These are phyloP conservation scores for Eupithecia abbreviata DNA, from an alignment of 2,888 invertebrate species.

Conservation along the genomic window DNA sequence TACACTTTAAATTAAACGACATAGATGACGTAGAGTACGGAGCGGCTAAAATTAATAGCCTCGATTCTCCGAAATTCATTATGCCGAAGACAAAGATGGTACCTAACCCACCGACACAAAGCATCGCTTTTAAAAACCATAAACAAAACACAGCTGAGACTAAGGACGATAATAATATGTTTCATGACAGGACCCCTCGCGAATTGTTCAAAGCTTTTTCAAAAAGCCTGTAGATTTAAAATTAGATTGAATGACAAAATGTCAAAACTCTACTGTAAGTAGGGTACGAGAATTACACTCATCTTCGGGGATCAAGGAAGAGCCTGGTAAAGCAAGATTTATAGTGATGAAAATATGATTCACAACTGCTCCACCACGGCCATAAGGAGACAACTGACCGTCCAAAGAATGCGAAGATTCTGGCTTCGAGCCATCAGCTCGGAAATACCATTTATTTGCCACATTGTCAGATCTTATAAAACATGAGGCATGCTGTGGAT, in stretches of 20 bases:
- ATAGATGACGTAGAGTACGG: constrained; percentile 12
- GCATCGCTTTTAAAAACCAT: constrained; percentile 11
- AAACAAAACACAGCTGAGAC: constrained; percentile 35
- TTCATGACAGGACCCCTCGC: constrained; percentile 24
- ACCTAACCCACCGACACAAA: constrained; percentile 19
- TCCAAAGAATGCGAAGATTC: constrained; percentile 61
- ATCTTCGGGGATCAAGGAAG: constrained; percentile 18
- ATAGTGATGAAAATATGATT: constrained; percentile 51
- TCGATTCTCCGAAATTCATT: constrained; percentile 29
- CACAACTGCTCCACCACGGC: constrained; percentile 53
- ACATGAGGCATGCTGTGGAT: constrained; percentile 15
- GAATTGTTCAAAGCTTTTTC: neutral
- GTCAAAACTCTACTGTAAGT: neutral
- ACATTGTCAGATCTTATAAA: constrained; percentile 64
- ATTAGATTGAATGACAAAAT: neutral
- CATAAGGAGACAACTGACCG: constrained; percentile 60
- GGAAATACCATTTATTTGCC: constrained; percentile 62
- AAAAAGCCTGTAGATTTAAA: neutral
- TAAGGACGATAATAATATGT: constrained; percentile 30
- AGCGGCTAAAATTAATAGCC: constrained; percentile 16
- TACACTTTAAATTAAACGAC: constrained; percentile 12
- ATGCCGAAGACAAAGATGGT: constrained; percentile 2
- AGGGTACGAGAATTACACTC: neutral
- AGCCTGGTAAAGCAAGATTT: constrained; percentile 34
- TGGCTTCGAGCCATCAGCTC: constrained; percentile 66